A percentile compares a stretch with the other conserved stretches of the same genome.
Evolutionary conservation across 1,140 invertebrate species (phyloP).

Genomic region (Chrysoperla carnea): DNA sequence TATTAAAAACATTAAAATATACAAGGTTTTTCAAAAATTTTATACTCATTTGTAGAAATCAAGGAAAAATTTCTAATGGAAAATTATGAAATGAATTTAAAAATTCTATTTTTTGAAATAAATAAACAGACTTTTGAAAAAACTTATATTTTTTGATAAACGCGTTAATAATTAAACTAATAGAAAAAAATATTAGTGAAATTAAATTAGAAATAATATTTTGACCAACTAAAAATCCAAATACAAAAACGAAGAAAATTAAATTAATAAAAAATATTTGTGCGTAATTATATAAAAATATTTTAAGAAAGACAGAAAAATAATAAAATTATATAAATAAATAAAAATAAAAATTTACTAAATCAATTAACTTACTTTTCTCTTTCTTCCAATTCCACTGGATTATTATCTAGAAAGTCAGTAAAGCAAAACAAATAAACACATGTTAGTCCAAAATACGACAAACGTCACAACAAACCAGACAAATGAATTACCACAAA

Average conservation of each 20-base stretch:
- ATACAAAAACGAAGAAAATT: conserved; percentile 5
- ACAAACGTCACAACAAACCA: neutral
- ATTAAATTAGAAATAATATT: too few relatives aligned
- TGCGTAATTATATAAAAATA: neutral
- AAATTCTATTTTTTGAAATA: too few relatives aligned
- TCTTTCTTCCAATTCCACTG: conserved; percentile 59
- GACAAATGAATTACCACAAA: neutral
- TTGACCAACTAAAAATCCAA: neutral
- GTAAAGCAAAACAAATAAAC: conserved; percentile 29
- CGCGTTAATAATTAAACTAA: too few relatives aligned
- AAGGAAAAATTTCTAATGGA: too few relatives aligned
- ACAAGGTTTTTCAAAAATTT: too few relatives aligned
- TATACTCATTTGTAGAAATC: too few relatives aligned
- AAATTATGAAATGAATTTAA: too few relatives aligned
- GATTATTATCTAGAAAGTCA: conserved; percentile 50
- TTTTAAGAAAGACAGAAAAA: neutral
- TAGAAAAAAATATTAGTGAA: too few relatives aligned
- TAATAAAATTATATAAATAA: conserved; percentile 5
- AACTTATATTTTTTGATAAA: too few relatives aligned
- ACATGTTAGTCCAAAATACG: conserved; percentile 22
- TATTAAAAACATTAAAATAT: too few relatives aligned
- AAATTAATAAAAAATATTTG: neutral
- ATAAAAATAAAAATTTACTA: neutral
- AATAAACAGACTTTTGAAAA: too few relatives aligned
- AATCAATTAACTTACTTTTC: conserved; percentile 53